A percentile compares a stretch with the other conserved stretches of the same genome.
Evolutionary conservation across 2,113 vertebrate genomes (phyloP).

Genomic region (Syngnathus floridae): DNA sequence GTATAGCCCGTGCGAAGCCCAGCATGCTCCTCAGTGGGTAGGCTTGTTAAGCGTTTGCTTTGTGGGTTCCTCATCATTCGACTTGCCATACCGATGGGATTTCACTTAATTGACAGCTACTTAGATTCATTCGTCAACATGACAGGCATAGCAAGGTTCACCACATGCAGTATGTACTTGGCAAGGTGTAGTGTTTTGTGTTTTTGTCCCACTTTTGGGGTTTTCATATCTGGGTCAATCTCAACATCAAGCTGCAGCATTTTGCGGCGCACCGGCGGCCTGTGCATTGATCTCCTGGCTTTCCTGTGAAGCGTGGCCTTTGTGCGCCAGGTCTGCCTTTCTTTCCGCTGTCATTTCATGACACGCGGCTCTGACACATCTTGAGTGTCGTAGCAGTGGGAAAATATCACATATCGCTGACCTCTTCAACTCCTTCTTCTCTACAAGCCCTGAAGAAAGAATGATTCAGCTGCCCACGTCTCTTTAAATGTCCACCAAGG

Average conservation of each 20-base stretch:
- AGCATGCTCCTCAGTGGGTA: constrained; percentile 48
- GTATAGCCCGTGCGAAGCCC: constrained; percentile 56
- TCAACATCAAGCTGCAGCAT: constrained; percentile 35
- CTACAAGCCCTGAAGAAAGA: constrained; percentile 56
- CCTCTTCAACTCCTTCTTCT: constrained; percentile 65
- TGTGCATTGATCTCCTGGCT: constrained; percentile 64
- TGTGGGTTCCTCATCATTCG: constrained; percentile 45
- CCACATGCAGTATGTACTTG: constrained; percentile 23
- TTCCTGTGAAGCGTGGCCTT: constrained; percentile 63
- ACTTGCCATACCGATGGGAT: constrained; percentile 55
- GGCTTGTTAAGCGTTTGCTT: constrained; percentile 31
- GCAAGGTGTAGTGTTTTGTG: constrained; percentile 21
- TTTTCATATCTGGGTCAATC: constrained; percentile 49
- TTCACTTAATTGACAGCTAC: constrained; percentile 73
- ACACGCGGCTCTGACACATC: constrained; percentile 65
- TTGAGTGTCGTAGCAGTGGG: constrained; percentile 54
- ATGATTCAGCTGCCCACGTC: constrained; percentile 59
- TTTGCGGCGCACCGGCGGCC: constrained; percentile 35
- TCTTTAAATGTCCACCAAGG: constrained; percentile 66
- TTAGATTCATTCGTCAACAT: constrained; percentile 63
- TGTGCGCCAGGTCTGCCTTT: constrained; percentile 57
- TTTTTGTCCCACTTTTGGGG: constrained; percentile 34
- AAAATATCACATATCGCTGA: constrained; percentile 67
- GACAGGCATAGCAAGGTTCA: constrained; percentile 38
- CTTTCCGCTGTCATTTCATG: constrained; percentile 65